Conservation (phyloP, 1,140 invertebrate genomes). For the Drosophila funebris region DNA sequence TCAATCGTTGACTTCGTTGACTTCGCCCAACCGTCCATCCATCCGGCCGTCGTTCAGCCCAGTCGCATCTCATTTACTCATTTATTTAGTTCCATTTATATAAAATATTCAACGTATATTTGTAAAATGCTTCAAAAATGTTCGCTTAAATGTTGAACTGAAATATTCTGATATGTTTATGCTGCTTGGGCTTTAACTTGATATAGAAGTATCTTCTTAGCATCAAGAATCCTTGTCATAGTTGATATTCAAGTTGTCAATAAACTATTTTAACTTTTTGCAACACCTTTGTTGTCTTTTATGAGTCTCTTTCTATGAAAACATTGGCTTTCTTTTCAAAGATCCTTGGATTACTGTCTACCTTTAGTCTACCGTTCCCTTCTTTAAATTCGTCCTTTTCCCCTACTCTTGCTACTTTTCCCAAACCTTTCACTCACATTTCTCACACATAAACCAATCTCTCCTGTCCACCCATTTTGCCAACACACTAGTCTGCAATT, state of each 20-base stretch:
- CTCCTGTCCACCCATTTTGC: constrained; percentile 5
- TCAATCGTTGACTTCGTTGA: not conserved
- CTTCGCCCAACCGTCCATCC: no score
- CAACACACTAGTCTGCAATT: not conserved
- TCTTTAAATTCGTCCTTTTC: not conserved
- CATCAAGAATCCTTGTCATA: not conserved
- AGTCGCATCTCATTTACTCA: constrained; percentile 1
- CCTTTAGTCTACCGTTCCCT: not conserved
- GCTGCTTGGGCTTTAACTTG: not conserved
- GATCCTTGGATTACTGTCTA: no score
- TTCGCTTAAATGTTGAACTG: constrained; percentile 6
- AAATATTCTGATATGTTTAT: not conserved
- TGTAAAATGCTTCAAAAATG: constrained; percentile 23
- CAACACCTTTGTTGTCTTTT: no score
- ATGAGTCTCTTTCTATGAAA: no score
- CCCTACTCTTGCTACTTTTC: not conserved
- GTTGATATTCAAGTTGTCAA: no score
- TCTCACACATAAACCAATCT: not conserved
- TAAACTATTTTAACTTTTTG: no score
- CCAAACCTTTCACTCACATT: not conserved
- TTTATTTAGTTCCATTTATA: constrained; percentile 43
- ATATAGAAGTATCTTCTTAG: not conserved
- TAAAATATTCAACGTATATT: constrained; percentile 17
- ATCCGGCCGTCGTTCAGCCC: no score
- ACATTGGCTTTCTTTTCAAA: not conserved